Conservation (phyloP, 2,113 vertebrate species). For the Takifugu flavidus region DNA sequence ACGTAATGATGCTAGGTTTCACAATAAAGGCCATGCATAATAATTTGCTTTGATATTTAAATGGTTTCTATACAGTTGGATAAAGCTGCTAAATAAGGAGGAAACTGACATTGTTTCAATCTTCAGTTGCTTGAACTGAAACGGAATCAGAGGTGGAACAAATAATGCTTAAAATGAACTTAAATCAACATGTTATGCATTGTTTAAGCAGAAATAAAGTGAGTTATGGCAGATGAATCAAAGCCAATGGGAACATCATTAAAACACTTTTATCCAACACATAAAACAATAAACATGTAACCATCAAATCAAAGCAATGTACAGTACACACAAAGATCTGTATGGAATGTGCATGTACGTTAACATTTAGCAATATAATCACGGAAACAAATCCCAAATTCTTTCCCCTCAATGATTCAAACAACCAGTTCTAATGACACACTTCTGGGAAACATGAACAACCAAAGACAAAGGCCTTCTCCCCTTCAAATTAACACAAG, state of each 20-base stretch:
- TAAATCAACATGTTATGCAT: no score
- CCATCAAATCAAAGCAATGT: constrained; percentile 9
- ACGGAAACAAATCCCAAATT: constrained; percentile 3
- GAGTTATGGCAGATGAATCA: no score
- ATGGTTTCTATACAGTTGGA: constrained; percentile 1
- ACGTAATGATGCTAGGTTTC: constrained; percentile 12
- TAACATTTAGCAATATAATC: constrained; percentile 10
- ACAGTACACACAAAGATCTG: background rate
- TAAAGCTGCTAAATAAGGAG: constrained; percentile 15
- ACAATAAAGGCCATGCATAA: constrained; percentile 37
- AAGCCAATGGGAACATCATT: no score
- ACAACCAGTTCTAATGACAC: background rate
- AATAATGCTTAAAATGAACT: background rate
- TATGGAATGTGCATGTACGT: constrained; percentile 15
- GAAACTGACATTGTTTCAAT: constrained; percentile 21
- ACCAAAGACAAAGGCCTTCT: constrained; percentile 2
- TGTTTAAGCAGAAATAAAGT: no score
- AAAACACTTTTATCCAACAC: background rate
- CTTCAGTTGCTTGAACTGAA: background rate
- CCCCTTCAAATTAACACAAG: constrained; percentile 20
- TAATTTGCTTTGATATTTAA: constrained; percentile 11
- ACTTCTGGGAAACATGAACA: background rate
- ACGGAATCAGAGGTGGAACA: background rate
- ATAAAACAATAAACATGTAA: constrained; percentile 10
- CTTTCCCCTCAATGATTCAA: constrained; percentile 9